These are phyloP conservation scores for Petrocephalus schoutedeni DNA, from an alignment of 2,797 vertebrate species.

Conservation along the genomic window DNA sequence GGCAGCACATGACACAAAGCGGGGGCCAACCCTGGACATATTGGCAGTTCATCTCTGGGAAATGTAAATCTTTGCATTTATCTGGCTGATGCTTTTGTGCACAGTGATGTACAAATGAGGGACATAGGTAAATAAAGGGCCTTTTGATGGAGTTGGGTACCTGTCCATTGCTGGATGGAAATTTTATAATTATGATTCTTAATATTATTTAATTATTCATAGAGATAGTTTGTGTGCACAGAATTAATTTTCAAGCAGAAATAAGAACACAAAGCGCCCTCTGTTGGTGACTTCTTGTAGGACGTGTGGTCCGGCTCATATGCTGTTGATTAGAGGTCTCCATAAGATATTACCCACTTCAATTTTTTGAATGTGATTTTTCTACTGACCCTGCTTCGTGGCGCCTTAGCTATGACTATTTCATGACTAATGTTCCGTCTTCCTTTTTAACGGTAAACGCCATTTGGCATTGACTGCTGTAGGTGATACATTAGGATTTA, in stretches of 20 bases:
- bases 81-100: background rate
- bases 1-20: background rate
- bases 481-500: conserved; percentile 23
- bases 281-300: background rate
- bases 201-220: background rate
- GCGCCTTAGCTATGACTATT: conserved; percentile 21
- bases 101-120: background rate
- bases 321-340: background rate
- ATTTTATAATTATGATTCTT: background rate
- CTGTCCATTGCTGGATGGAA: background rate
- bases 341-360: background rate
- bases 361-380: background rate
- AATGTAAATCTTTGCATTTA: background rate
- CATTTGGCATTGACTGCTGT: conserved; percentile 14
- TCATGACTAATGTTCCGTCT: conserved; percentile 22
- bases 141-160: background rate
- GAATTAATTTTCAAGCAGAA: background rate
- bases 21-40: background rate
- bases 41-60: background rate
- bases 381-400: background rate
- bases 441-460: conserved; percentile 26
- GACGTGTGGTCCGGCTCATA: background rate
- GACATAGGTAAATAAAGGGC: background rate
- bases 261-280: background rate
- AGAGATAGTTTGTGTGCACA: background rate